These are phyloP conservation scores for Hippopotamus amphibius DNA, from an alignment of 2,113 vertebrate genomes.

Conservation along the genomic window DNA sequence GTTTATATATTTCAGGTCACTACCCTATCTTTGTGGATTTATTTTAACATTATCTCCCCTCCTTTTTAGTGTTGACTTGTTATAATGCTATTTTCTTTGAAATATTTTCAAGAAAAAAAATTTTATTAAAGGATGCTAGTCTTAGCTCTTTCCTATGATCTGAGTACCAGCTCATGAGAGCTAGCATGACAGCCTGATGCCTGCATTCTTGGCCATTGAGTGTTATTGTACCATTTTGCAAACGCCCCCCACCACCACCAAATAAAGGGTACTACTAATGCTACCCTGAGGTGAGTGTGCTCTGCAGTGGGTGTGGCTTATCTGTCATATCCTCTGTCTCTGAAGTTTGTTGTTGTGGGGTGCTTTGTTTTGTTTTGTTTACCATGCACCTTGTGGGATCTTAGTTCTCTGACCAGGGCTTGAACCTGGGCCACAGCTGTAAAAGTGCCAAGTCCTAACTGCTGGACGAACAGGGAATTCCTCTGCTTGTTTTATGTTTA, in stretches of 20 bases:
- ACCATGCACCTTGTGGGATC: background rate
- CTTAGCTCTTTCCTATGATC: background rate
- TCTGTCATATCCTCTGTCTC: background rate
- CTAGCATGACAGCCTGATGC: background rate
- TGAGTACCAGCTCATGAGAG: background rate
- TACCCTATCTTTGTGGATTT: background rate
- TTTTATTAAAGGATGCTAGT: background rate
- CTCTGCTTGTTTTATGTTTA: background rate
- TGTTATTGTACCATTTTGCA: background rate
- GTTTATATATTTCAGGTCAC: background rate
- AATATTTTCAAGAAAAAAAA: background rate
- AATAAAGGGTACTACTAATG: background rate
- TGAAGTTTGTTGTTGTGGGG: background rate
- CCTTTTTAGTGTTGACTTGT: background rate
- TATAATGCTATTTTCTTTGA: background rate
- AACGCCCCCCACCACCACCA: too few species aligned
- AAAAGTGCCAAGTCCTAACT: background rate
- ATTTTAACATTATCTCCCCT: background rate
- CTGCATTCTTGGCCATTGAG: background rate
- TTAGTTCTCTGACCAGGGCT: background rate
- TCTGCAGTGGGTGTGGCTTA: background rate
- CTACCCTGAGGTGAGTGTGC: fast-evolving
- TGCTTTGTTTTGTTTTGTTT: background rate
- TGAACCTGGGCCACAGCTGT: background rate
- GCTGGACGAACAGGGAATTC: background rate